Base-by-base conservation (phyloP, 2,888 invertebrate genomes). In the Rosalia funebris region DNA sequence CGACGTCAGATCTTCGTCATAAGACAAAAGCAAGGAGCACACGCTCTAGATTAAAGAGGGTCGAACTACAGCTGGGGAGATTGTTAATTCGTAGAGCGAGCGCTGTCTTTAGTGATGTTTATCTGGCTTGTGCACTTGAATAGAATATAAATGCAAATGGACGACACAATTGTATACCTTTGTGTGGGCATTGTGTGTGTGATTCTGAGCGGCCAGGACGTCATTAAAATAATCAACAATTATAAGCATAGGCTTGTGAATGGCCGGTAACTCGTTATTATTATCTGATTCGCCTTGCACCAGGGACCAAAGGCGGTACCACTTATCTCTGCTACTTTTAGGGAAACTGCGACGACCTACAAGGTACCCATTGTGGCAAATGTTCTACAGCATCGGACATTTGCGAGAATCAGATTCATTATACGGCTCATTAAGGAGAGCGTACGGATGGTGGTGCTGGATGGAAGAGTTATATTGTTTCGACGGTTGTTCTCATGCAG, bases 81-180 rank as follows among this genome's bases (percentile, higher is more conserved):
- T 78, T 79, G 78, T 79, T 79, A 79, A 79, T 79, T 79, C 78
- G 72, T 77, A 73, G 75, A 76, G 75, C 77, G 77, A 76, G 74
- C 74, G 75, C 57, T 64, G 66, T 71, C 77, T 79, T 78, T 75
- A 77, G 75, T 71, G 79, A 80, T 80, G 78, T 76, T 78, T 79
- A 80, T 80, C 79, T 77, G 75, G 72, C 70, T 68, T 71, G 76
- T 71, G 77, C 77, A 79, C 79, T 78, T 75, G 77, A 78, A 78
- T 78, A 76, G 80, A 80, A 80, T 80, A 78, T 79, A 81, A 80
- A 81, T 81, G 80, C 80, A 81, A 81, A 81, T 80, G 80, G 78
- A 75, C 74, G 77, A 76, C 77, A 79, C 79, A 79, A 80, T 79
- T 80, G 78, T 78, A 77, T 78, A 76, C 78, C 75, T 78, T 78